Base-by-base conservation (phyloP, 1,140 invertebrate genomes). In the Andricus grossulariae region DNA sequence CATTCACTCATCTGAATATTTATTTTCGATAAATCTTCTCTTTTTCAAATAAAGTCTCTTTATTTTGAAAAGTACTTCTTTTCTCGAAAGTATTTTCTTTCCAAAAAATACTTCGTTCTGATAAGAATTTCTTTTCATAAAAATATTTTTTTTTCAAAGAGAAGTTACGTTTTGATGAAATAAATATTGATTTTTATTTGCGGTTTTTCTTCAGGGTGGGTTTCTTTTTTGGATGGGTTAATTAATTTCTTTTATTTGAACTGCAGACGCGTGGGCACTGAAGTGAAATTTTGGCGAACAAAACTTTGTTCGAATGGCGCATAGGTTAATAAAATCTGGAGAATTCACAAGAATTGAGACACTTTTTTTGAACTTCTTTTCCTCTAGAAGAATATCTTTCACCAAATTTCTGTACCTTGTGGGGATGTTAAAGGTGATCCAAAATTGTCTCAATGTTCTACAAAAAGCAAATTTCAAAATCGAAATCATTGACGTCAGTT, bases 51-150 rank as follows among this genome's bases (percentile, higher is more conserved):
- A 51, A 73, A 51, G 16, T 39, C 66, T 51, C 39, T 71, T 19
- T 72, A 72, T 73, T 60, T 66, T 73, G 54, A 72, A 77, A 72
- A 77, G 39, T 45, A 55, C 39, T 50, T 54, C 39, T 57, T 66
- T 66, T 50, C 72, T 50, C 66, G 60, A 66, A 75, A 50, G 18
- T 51, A 75, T 18, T 55, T 55, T 19, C 10, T 55, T 55, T n/a
- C n/a, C 10, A 19, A 55, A 19, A 55, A 55, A 3, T 19, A 19
- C 19, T 55, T 55, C 11, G n/a, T 18, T 18, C 13, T 21, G 18
- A 60, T 21, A 25, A 25, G 19, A 12, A 12, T 12, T 60, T 21
- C 13, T 60, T 60, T 25, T 10, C 13, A 15, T 16, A 60, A 60
- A 32, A 15, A 16, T 15, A 60, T 60, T 66, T 77, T 70, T 73